phyloP scores from a whole-genome alignment of 30 jellyfish, hydroid and myxozoan genomes.

The Nemopilema nomurai region DNA sequence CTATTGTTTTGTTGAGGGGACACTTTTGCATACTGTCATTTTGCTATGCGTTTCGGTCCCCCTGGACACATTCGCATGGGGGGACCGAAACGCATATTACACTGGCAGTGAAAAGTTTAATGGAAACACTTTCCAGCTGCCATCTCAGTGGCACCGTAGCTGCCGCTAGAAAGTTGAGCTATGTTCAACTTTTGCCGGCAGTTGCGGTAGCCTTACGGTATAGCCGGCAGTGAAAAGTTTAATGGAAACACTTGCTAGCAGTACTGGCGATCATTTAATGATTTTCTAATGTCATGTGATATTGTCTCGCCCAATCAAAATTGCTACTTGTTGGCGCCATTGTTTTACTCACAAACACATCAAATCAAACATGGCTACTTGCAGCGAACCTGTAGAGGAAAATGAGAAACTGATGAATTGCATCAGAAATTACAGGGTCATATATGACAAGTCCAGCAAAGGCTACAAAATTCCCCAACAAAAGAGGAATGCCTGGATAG shows the following conservation, averaged over 20 bases:
- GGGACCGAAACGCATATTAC: too few relatives aligned
- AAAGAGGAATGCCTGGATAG: conserved; percentile 30
- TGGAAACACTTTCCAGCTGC: neutral
- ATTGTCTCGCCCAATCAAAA: too few relatives aligned
- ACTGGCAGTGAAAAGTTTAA: too few relatives aligned
- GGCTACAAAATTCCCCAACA: neutral
- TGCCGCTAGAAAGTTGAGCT: conserved; percentile 22
- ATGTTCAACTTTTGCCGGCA: conserved; percentile 24
- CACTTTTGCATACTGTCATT: too few relatives aligned
- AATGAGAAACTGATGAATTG: neutral
- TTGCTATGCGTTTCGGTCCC: too few relatives aligned
- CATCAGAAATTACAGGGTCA: neutral
- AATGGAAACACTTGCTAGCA: conserved; percentile 3
- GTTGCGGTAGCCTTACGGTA: conserved; percentile 16
- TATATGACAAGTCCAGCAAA: neutral
- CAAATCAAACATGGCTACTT: neutral
- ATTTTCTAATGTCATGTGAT: too few relatives aligned
- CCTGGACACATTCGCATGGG: too few relatives aligned
- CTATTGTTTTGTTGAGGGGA: too few relatives aligned
- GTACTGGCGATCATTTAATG: conserved; percentile 1
- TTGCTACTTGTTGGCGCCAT: too few relatives aligned
- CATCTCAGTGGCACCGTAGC: neutral
- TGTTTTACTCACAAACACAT: neutral
- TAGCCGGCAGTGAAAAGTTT: conserved; percentile 22
- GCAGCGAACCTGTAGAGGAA: neutral